phyloP scores from a whole-genome alignment of 2,113 vertebrate species.

The Gracilinanus agilis region DNA sequence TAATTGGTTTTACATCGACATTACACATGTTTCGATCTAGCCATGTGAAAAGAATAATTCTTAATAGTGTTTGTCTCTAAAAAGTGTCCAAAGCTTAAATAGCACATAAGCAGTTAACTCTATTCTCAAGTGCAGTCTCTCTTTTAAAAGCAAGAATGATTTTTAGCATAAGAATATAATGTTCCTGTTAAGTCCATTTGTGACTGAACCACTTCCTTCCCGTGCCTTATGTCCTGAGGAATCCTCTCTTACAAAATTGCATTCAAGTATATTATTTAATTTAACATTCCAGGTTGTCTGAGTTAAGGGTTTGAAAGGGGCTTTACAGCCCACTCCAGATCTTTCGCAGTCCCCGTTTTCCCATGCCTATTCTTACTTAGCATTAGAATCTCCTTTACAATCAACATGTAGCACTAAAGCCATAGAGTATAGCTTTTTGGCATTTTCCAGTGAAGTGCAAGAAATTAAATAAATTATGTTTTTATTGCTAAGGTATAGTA shows the following conservation, averaged over 20 bases:
- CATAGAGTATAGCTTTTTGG: conserved; percentile 87
- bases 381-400: conserved; percentile 75
- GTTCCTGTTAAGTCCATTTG: conserved; percentile 77
- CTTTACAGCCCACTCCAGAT: conserved; percentile 69
- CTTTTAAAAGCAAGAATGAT: conserved; percentile 71
- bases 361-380: conserved; percentile 69
- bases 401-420: conserved; percentile 84
- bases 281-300: conserved; percentile 82
- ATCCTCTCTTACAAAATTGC: conserved; percentile 82
- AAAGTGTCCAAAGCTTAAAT: conserved; percentile 80
- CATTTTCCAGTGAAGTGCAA: conserved; percentile 89
- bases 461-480: conserved; percentile 87
- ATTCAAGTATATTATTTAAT: conserved; percentile 84
- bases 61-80: conserved; percentile 82
- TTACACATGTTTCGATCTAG: conserved; percentile 83
- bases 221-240: conserved; percentile 82
- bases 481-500: conserved; percentile 85
- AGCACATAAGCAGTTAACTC: conserved; percentile 74
- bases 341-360: conserved; percentile 68
- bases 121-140: conserved; percentile 73
- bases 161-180: conserved; percentile 60
- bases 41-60: conserved; percentile 83
- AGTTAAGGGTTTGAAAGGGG: conserved; percentile 77
- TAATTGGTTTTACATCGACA: conserved; percentile 86
- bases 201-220: conserved; percentile 73